Conservation (phyloP, 2,888 invertebrate genomes). For the Eudemis profundana region DNA sequence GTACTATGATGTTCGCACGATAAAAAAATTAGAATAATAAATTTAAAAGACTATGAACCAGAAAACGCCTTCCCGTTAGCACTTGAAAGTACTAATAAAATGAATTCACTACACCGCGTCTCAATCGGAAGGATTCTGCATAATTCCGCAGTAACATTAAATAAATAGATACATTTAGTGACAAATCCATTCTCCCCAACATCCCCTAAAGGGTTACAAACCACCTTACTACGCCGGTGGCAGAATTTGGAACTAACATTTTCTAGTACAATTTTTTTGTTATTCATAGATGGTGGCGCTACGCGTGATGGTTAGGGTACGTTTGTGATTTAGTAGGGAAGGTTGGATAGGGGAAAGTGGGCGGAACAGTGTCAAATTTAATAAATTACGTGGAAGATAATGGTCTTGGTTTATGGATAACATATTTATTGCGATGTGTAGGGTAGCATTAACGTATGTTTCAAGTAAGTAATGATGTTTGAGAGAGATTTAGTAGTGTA, state of each 20-base stretch:
- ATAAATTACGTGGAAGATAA: conserved; percentile 77
- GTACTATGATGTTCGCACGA: too few relatives aligned
- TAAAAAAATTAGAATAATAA: background rate
- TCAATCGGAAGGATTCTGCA: conserved; percentile 30
- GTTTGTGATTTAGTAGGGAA: conserved; percentile 32
- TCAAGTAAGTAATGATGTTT: conserved; percentile 23
- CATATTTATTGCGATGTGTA: conserved; percentile 49
- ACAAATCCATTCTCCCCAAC: conserved; percentile 33
- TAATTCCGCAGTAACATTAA: conserved; percentile 39
- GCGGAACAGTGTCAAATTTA: conserved; percentile 76
- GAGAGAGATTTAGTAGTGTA: conserved; percentile 7
- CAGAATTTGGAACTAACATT: conserved; percentile 60
- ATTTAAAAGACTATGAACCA: too few relatives aligned
- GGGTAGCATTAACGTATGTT: conserved; percentile 42
- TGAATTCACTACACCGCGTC: conserved; percentile 20
- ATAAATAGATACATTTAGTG: conserved; percentile 44
- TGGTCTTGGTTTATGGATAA: conserved; percentile 50
- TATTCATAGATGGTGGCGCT: conserved; percentile 7
- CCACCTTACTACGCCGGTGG: conserved; percentile 19
- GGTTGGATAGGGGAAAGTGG: conserved; percentile 70
- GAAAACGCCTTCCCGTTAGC: conserved; percentile 28
- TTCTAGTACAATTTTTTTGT: background rate
- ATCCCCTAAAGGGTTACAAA: conserved; percentile 53
- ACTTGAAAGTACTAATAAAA: conserved; percentile 29
- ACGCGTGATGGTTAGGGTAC: background rate